These are phyloP conservation scores for Eufriesea mexicana DNA, from an alignment of 1,140 invertebrate genomes.

Conservation along the genomic window DNA sequence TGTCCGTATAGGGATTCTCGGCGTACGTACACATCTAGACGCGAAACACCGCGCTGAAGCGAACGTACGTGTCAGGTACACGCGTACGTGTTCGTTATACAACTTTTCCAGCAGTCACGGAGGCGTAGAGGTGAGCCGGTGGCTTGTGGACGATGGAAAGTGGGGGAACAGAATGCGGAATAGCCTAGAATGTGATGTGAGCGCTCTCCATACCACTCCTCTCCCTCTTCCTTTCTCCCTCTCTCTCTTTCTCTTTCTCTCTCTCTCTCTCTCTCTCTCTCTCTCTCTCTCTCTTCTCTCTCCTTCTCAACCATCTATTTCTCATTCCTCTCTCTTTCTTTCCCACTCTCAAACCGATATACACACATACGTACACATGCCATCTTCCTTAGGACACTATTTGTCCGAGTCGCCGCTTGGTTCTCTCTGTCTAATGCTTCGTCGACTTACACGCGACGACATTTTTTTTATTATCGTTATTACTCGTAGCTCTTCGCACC, in stretches of 20 bases:
- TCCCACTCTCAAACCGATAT: too few relatives aligned
- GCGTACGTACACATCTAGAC: background rate
- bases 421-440: background rate
- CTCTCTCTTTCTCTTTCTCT: constrained; percentile 6
- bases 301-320: constrained; percentile 2
- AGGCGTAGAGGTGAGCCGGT: constrained; percentile 76
- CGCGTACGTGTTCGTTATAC: constrained; percentile 72
- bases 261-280: constrained; percentile 23
- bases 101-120: constrained; percentile 77
- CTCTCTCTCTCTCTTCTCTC: constrained; percentile 9
- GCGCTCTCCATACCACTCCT: constrained; percentile 71
- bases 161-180: constrained; percentile 83
- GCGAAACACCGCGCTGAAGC: constrained; percentile 30
- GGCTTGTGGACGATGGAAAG: constrained; percentile 68
- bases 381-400: constrained; percentile 11
- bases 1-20: constrained; percentile 23
- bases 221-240: constrained; percentile 22
- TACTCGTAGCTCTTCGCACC: too few relatives aligned
- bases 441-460: background rate
- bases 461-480: background rate
- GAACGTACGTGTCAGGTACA: constrained; percentile 60
- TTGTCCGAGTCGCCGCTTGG: background rate
- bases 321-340: constrained; percentile 11
- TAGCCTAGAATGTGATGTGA: constrained; percentile 83
- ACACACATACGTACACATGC: too few relatives aligned